Evolutionary conservation across 1,140 invertebrate species (phyloP).

Genomic region (Drosophila serrata): DNA sequence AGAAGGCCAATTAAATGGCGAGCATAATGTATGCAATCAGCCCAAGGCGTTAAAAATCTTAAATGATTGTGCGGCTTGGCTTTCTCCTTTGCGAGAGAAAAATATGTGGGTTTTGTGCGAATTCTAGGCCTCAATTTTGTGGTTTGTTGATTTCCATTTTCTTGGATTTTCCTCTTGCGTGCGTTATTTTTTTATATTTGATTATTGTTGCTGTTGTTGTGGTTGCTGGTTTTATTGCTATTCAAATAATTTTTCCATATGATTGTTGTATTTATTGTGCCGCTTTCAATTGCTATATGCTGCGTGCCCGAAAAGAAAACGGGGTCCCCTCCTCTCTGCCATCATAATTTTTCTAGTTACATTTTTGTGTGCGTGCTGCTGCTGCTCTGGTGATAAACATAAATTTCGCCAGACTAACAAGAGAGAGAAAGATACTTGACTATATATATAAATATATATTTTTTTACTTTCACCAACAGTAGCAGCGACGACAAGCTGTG

Average conservation of each 20-base stretch:
- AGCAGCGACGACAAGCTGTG: conserved; percentile 40
- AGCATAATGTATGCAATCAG: conserved; percentile 45
- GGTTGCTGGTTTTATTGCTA: conserved; percentile 8
- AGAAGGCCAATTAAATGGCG: conserved; percentile 29
- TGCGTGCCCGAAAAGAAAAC: conserved; percentile 65
- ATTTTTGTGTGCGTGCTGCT: conserved; percentile 51
- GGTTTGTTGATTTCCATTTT: conserved; percentile 48
- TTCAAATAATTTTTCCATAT: conserved; percentile 47
- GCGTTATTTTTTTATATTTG: conserved; percentile 3
- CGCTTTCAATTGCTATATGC: conserved; percentile 60
- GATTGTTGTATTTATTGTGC: conserved; percentile 6
- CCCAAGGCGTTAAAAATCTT: conserved; percentile 44
- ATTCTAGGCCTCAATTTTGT: conserved; percentile 61
- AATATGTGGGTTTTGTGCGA: conserved; percentile 40
- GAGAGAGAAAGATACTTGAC: conserved; percentile 28
- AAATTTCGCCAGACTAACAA: conserved; percentile 68
- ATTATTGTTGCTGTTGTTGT: conserved; percentile 24
- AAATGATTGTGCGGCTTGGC: conserved; percentile 33
- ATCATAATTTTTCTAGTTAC: conserved; percentile 31
- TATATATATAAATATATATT: conserved; percentile 63
- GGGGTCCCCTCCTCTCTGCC: conserved; percentile 20
- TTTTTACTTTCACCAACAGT: conserved; percentile 61
- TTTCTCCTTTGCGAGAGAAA: conserved; percentile 34
- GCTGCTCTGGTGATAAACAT: conserved; percentile 66
- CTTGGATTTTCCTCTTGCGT: conserved; percentile 34